phyloP scores from a whole-genome alignment of 1,140 invertebrate genomes.

The Zaprionus taronus region DNA sequence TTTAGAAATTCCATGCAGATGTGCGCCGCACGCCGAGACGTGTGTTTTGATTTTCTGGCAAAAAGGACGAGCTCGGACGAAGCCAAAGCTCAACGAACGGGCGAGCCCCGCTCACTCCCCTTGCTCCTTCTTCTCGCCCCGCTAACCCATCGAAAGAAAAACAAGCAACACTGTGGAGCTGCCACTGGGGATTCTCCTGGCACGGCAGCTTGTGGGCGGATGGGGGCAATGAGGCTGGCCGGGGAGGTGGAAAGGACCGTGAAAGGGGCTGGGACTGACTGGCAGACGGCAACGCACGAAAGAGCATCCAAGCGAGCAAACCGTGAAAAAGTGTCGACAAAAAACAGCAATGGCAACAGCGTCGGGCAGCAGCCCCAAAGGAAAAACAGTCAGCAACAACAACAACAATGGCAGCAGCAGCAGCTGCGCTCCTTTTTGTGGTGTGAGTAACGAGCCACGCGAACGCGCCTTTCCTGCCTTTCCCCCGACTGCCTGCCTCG shows the following conservation, averaged over 20 bases:
- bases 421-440: conserved; percentile 66
- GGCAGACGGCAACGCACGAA: conserved; percentile 73
- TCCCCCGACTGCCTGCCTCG: not conserved
- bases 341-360: conserved; percentile 62
- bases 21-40: conserved; percentile 81
- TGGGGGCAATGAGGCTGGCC: conserved; percentile 13
- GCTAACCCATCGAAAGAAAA: conserved; percentile 48
- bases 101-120: not conserved
- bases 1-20: conserved; percentile 83
- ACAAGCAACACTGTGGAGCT: conserved; percentile 48
- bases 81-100: conserved; percentile 72
- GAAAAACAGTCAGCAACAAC: conserved; percentile 43
- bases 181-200: conserved; percentile 26
- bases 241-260: not conserved
- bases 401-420: conserved; percentile 33
- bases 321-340: conserved; percentile 82
- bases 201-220: not conserved
- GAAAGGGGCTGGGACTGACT: conserved; percentile 7
- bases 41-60: conserved; percentile 81
- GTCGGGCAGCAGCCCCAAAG: conserved; percentile 46
- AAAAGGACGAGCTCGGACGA: conserved; percentile 46
- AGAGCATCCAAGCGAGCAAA: conserved; percentile 81
- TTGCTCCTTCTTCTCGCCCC: not conserved
- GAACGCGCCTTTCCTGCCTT: conserved; percentile 69
- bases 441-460: conserved; percentile 80